Base-by-base conservation (phyloP, 2,888 invertebrate genomes). In the Chymomyza procnemis region DNA sequence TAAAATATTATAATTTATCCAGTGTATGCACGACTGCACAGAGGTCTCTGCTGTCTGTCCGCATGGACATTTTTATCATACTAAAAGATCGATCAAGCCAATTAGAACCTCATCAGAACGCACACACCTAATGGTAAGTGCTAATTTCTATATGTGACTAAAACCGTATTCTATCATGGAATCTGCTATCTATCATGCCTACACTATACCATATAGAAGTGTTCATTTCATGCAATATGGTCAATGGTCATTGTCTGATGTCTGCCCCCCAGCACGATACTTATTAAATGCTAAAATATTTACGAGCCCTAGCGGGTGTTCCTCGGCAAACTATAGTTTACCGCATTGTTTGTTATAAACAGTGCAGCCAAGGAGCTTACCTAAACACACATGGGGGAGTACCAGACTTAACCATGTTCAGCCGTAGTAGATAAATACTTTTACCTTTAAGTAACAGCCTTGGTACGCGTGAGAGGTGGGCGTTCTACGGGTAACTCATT, bases 271-370 rank as follows among this genome's bases (percentile, higher is more conserved):
- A 18, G 57, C 18, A 52, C 60, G 60, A 54, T 59, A 41, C 74
- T 61, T 69, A 69, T 74, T 74, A 74, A 74, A 73, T 60, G 62
- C 47, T 65, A 62, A 73, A 73, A 74, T 69, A 73, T 73, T 74
- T 65, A 73, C 69, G 30, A 34, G 47, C 30, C 16, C 48, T 5
- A 8, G 1, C 16, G 34, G 41, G 55, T 41, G 60, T 41, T 66
- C 66, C 65, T 41, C 34, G 34, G 34, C 12, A 12, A 41, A 41
- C 34, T 41, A 41, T 41, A 41, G 34, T 41, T 12, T 41, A 41
- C 34, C 34, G 12, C 34, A 12, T 41, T 41, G 34, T 41, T 41
- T 41, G 34, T 41, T 12, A 41, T 12, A 41, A 9, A 41, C 34
- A 41, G 34, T 41, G 34, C 34, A 12, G 34, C 34, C 34, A 41